Percentiles rank a stretch among this genome's conserved stretches.
These are phyloP conservation scores for Diarsia dahlii DNA, from an alignment of 2,888 invertebrate species.

Conservation along the genomic window DNA sequence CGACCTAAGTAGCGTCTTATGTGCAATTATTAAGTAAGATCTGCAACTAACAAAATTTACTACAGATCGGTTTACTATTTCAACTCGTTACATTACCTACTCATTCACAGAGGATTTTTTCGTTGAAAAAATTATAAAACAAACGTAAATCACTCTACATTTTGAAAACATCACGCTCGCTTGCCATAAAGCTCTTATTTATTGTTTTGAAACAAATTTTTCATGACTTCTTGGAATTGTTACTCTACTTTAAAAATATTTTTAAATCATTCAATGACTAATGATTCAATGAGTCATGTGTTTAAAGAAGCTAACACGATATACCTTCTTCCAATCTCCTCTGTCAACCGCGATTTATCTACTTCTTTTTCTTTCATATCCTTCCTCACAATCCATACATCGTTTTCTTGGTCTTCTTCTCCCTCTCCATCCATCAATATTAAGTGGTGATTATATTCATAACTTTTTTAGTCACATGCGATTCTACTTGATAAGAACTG, in stretches of 20 bases:
- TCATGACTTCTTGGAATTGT: not conserved
- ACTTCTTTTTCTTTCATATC: too few species aligned
- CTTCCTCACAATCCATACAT: too few species aligned
- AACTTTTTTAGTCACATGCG: too few species aligned
- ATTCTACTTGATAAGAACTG: too few species aligned
- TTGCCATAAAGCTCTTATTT: not conserved
- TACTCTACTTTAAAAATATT: not conserved
- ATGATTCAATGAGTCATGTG: not conserved
- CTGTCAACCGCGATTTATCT: too few species aligned
- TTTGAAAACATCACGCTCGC: slow-evolving; percentile 23
- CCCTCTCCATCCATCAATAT: too few species aligned
- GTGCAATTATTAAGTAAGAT: not conserved
- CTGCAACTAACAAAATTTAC: not conserved
- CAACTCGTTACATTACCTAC: too few species aligned
- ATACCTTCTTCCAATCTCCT: too few species aligned
- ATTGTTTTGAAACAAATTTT: not conserved
- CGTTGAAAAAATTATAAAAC: not conserved
- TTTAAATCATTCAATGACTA: slow-evolving; percentile 3
- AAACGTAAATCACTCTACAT: not conserved
- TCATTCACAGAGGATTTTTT: not conserved
- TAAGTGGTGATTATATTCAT: too few species aligned
- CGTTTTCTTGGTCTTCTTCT: too few species aligned
- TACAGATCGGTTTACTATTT: not conserved
- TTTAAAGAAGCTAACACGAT: not conserved
- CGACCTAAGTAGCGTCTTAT: not conserved